Conservation (phyloP, 2,888 invertebrate species). For the Tenodera sinensis region DNA sequence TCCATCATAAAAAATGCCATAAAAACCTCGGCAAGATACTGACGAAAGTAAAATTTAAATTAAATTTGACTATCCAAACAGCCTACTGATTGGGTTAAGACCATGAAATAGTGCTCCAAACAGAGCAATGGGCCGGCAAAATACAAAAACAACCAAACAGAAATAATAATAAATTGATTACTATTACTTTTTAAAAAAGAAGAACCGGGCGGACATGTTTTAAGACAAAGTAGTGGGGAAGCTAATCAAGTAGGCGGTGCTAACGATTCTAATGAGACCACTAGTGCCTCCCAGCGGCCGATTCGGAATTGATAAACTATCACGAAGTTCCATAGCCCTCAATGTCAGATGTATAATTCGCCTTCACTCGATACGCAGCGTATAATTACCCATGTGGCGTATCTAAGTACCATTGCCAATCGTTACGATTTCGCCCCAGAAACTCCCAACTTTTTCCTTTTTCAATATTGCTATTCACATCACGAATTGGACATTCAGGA, state of each 20-base stretch:
- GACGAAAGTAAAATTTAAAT: not conserved
- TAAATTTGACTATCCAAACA: not conserved
- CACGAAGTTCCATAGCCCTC: not conserved
- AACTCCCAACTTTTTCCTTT: not conserved
- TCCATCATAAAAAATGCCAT: not conserved
- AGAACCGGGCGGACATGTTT: not conserved
- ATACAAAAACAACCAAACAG: not conserved
- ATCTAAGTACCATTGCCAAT: not conserved
- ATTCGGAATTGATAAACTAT: not conserved
- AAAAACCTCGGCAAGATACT: not conserved
- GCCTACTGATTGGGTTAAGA: not conserved
- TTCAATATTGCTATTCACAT: not conserved
- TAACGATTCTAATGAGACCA: not conserved
- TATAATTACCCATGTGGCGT: not conserved
- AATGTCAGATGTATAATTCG: not conserved
- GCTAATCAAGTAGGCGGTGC: not conserved
- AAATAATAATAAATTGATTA: not conserved
- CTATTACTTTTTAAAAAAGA: not conserved
- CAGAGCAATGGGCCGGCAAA: not conserved
- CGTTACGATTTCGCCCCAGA: not conserved
- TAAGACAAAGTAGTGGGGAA: not conserved
- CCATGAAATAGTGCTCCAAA: not conserved
- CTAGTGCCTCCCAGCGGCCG: not conserved
- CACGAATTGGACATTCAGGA: too few relatives aligned
- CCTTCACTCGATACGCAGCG: not conserved